phyloP scores from a whole-genome alignment of 2,888 invertebrate genomes.

The Tillus elongatus region DNA sequence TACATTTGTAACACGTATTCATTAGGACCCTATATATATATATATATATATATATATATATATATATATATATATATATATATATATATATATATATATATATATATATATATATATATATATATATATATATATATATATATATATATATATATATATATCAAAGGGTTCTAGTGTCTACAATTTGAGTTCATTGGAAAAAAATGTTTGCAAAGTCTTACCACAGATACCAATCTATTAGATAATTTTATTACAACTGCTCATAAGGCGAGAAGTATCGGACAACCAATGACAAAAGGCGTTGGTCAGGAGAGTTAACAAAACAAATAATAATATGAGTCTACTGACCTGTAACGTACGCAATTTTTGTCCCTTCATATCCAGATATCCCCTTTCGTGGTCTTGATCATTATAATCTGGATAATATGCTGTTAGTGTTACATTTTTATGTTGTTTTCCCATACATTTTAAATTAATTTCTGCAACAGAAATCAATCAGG shows the following conservation, averaged over 20 bases:
- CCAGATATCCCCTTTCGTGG: slow-evolving; percentile 39
- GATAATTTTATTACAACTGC: too few relatives aligned
- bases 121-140: slow-evolving; percentile 4
- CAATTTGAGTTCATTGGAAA: too few relatives aligned
- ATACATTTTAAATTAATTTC: slow-evolving; percentile 37
- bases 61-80: slow-evolving; percentile 5
- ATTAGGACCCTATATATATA: too few relatives aligned
- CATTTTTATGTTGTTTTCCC: slow-evolving; percentile 41
- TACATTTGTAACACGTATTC: too few relatives aligned
- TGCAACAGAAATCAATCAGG: too few relatives aligned
- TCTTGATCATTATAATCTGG: slow-evolving; percentile 42
- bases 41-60: too few relatives aligned
- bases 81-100: slow-evolving; percentile 5
- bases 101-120: slow-evolving; percentile 5
- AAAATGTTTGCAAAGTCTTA: too few relatives aligned
- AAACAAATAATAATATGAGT: neutral
- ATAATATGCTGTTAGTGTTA: slow-evolving; percentile 45
- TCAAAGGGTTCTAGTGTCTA: neutral
- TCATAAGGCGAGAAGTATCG: too few relatives aligned
- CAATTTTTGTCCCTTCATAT: slow-evolving; percentile 40
- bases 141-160: neutral
- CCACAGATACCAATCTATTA: too few relatives aligned
- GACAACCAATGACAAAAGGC: too few relatives aligned
- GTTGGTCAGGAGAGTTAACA: neutral
- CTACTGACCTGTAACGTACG: slow-evolving; percentile 42